These are phyloP conservation scores for Oreochromis aureus DNA, from an alignment of 2,113 vertebrate genomes.

Conservation along the genomic window DNA sequence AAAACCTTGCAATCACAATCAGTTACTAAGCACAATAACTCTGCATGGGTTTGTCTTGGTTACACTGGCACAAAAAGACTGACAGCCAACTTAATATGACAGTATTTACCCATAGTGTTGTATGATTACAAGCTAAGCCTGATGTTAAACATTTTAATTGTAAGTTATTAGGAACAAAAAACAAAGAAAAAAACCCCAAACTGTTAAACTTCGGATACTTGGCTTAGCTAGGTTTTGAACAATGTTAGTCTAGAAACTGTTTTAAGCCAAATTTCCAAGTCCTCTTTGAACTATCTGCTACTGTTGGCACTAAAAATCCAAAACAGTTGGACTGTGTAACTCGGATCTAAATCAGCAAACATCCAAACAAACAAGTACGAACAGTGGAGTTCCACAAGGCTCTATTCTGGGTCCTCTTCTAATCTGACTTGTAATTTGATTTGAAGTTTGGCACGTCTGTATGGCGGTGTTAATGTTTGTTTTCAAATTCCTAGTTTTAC, in stretches of 20 bases:
- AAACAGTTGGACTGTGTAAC: not conserved
- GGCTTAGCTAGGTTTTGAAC: not conserved
- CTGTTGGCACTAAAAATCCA: not conserved
- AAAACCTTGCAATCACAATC: conserved; percentile 2
- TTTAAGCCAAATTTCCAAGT: not conserved
- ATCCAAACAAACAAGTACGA: not conserved
- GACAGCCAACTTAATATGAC: not conserved
- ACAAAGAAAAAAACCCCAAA: rapidly evolving
- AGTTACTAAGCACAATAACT: not conserved
- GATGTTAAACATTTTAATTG: not conserved
- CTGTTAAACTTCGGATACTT: not conserved
- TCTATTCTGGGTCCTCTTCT: not conserved
- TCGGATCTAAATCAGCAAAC: not conserved
- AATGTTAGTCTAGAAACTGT: rapidly evolving
- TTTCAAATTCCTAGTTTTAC: not conserved
- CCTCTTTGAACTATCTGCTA: not conserved
- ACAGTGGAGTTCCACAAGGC: not conserved
- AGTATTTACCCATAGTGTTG: not conserved
- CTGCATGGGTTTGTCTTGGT: not conserved
- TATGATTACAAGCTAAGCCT: not conserved
- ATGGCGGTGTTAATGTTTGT: not conserved
- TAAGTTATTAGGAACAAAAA: not conserved
- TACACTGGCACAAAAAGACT: not conserved
- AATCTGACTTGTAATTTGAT: not conserved
- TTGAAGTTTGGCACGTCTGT: not conserved